Percentiles rank a stretch among this genome's conserved stretches.
These are phyloP conservation scores for human (Homo sapiens) DNA, from an alignment of 2,113 vertebrate species.

Conservation along the genomic window GRCh38 chr7:148561001-148561500, in stretches of 20 bases:
- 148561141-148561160: not conserved
- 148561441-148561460: not conserved
- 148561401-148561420: not conserved
- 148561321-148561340: not conserved
- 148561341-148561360: not conserved
- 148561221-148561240: not conserved
- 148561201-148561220: not conserved
- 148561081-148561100: not conserved
- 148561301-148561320: not conserved
- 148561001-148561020: not conserved
- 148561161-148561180: not conserved
- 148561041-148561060: not conserved
- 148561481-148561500: not conserved
- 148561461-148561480: not conserved
- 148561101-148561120: not conserved
- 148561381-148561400: not conserved
- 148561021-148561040: not conserved
- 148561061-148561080: not conserved
- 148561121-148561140: not conserved
- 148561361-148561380: not conserved
- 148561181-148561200: not conserved
- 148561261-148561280: not conserved
- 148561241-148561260: no score
- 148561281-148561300: not conserved
- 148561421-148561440: not conserved